phyloP scores from a whole-genome alignment of 2,888 invertebrate genomes.

The Drosophila infuscata region DNA sequence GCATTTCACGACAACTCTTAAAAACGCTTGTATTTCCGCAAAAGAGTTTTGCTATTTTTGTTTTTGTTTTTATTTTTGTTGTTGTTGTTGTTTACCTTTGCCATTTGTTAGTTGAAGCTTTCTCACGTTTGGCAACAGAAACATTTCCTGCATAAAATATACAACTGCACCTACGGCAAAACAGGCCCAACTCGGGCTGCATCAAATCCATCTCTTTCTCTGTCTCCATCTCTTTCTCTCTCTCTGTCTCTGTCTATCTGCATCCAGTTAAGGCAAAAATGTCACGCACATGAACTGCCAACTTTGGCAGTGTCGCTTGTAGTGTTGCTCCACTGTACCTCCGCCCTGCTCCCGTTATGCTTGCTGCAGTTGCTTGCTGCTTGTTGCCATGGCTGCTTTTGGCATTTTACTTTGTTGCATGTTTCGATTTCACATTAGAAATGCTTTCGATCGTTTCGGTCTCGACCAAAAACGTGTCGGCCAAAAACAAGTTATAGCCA shows the following conservation, averaged over 20 bases:
- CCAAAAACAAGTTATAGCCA: conserved; percentile 72
- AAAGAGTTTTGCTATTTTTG: conserved; percentile 18
- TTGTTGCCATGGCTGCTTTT: conserved; percentile 53
- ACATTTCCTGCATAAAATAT: conserved; percentile 63
- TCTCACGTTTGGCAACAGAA: conserved; percentile 68
- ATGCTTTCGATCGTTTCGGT: conserved; percentile 76
- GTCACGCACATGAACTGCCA: conserved; percentile 72
- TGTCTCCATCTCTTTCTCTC: too few species aligned
- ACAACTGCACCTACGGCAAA: conserved; percentile 62
- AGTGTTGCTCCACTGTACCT: conserved; percentile 22
- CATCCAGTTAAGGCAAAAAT: conserved; percentile 63
- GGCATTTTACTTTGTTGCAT: conserved; percentile 73
- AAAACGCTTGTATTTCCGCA: conserved; percentile 61
- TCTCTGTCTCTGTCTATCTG: background rate
- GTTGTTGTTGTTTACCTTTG: conserved; percentile 60
- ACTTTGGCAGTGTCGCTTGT: conserved; percentile 44
- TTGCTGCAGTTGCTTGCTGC: conserved; percentile 18
- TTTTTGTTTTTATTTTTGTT: background rate
- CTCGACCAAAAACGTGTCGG: conserved; percentile 64
- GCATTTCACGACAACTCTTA: conserved; percentile 72
- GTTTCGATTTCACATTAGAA: conserved; percentile 82
- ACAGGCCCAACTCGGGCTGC: conserved; percentile 34
- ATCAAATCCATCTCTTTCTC: background rate
- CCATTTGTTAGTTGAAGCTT: conserved; percentile 66
- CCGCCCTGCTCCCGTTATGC: conserved; percentile 50